A percentile compares a stretch with the other conserved stretches of the same genome.
phyloP scores from a whole-genome alignment of 2,888 invertebrate genomes.

The Calameuta pallipes region DNA sequence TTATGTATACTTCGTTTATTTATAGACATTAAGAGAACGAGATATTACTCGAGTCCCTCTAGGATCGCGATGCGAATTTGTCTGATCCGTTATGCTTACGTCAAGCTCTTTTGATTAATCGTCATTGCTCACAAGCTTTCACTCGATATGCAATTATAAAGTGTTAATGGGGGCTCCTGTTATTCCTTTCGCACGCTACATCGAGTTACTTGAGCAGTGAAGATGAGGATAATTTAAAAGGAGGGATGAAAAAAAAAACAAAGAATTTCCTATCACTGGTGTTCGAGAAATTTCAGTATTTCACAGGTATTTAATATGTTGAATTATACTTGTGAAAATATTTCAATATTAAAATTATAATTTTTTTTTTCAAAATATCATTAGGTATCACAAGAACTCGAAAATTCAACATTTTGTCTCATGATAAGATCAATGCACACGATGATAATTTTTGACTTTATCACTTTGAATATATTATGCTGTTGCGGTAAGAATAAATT shows the following conservation, averaged over 20 bases:
- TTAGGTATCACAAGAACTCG: neutral
- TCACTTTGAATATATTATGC: neutral
- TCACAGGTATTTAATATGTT: neutral
- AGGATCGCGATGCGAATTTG: neutral
- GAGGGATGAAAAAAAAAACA: neutral
- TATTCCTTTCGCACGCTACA: neutral
- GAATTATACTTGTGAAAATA: neutral
- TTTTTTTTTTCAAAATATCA: neutral
- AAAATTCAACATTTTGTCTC: neutral
- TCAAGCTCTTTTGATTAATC: slow-evolving; percentile 16
- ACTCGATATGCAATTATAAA: slow-evolving; percentile 16
- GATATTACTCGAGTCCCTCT: slow-evolving; percentile 4
- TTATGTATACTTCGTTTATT: neutral
- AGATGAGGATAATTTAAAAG: neutral
- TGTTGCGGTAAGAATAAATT: neutral
- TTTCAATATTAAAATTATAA: neutral
- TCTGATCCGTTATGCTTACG: slow-evolving; percentile 8
- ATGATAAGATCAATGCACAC: neutral
- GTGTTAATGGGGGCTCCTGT: slow-evolving; percentile 13
- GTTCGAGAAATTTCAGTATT: neutral
- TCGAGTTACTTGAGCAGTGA: neutral
- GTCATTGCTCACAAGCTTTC: slow-evolving; percentile 12
- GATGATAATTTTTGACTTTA: neutral
- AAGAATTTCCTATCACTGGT: neutral
- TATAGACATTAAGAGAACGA: neutral